Conservation (phyloP, 2,113 vertebrate genomes). For the Sterna hirundo region DNA sequence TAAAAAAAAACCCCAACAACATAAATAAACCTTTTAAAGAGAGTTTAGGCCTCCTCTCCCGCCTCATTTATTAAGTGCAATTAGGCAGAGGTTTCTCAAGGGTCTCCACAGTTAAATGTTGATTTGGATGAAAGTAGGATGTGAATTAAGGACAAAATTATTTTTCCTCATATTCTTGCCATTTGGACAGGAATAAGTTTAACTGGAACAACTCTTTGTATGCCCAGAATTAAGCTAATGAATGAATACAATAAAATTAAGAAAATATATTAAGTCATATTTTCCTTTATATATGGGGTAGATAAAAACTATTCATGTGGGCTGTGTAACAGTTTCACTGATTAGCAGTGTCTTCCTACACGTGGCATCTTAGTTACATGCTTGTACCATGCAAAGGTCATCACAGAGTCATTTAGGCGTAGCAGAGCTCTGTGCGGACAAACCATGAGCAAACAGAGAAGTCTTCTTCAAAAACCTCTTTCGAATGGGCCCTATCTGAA, state of each 20-base stretch:
- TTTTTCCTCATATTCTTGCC: background rate
- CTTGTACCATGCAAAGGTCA: background rate
- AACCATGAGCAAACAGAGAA: background rate
- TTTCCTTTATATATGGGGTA: background rate
- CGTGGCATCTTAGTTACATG: background rate
- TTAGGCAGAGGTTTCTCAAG: background rate
- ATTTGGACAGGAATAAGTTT: background rate
- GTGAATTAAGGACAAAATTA: background rate
- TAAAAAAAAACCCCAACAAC: background rate
- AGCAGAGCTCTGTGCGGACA: background rate
- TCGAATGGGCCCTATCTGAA: background rate
- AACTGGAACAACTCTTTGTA: background rate
- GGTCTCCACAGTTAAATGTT: background rate
- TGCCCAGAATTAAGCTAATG: background rate
- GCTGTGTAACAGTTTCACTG: background rate
- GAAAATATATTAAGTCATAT: background rate
- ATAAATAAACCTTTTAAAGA: background rate
- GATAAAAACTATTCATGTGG: background rate
- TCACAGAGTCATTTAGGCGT: background rate
- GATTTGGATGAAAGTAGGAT: background rate
- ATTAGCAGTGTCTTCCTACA: background rate
- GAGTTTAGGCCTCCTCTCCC: background rate
- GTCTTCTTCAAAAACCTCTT: background rate
- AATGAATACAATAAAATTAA: background rate
- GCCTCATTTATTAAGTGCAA: background rate